A percentile compares a stretch with the other conserved stretches of the same genome.
Conservation (phyloP, 2,888 invertebrate genomes). For the Papilio demoleus region DNA sequence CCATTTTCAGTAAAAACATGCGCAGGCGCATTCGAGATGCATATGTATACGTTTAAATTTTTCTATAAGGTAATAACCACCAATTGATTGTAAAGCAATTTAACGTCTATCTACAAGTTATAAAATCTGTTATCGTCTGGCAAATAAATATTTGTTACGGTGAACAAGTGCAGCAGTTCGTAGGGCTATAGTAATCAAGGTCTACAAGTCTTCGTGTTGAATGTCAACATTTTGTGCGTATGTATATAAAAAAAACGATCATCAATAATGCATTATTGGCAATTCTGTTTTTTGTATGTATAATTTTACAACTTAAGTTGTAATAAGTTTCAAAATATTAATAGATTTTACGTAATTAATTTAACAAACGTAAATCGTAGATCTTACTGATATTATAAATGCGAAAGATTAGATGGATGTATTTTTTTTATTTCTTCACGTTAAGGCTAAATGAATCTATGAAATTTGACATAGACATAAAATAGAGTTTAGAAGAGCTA, state of each 20-base stretch:
- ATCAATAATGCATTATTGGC: conserved; percentile 50
- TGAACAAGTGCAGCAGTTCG: conserved; percentile 47
- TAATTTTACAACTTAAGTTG: conserved; percentile 43
- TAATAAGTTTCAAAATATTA: conserved; percentile 39
- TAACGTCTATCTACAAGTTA: conserved; percentile 35
- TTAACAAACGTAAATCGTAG: too few species aligned
- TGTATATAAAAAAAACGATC: conserved; percentile 56
- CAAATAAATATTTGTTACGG: conserved; percentile 48
- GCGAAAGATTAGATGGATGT: too few species aligned
- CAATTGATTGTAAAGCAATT: conserved; percentile 1
- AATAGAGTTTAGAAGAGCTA: too few species aligned
- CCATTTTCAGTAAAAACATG: conserved; percentile 81
- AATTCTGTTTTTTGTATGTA: conserved; percentile 45
- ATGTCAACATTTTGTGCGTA: conserved; percentile 78
- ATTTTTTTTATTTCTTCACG: too few species aligned
- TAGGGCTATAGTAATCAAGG: conserved; percentile 73
- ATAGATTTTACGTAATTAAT: conserved; percentile 40
- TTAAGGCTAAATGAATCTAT: too few species aligned
- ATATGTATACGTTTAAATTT: conserved; percentile 50
- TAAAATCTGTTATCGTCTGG: conserved; percentile 50
- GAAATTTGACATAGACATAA: too few species aligned
- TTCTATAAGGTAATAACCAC: conserved; percentile 24
- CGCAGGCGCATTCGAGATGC: conserved; percentile 59
- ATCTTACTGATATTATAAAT: too few species aligned
- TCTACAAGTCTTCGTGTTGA: conserved; percentile 74